Conservation (phyloP, 2,888 invertebrate genomes). For the Ornithoptera alexandrae region DNA sequence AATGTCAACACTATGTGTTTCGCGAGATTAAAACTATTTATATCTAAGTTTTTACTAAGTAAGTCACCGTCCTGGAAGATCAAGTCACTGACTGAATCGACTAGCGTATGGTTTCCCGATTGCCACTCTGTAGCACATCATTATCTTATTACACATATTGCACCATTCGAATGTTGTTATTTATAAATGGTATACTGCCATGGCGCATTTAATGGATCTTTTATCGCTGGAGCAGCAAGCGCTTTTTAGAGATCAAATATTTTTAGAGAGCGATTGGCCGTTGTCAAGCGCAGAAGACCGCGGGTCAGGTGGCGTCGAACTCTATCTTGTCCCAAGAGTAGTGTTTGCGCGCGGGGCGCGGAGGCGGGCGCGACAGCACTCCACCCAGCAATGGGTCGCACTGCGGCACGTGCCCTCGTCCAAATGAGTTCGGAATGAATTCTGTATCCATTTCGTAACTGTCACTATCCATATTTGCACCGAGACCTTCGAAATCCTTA, state of each 20-base stretch:
- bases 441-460: slow-evolving; percentile 73
- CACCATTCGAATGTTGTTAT: slow-evolving; percentile 11
- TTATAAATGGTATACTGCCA: not conserved
- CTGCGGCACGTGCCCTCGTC: slow-evolving; percentile 72
- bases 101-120: slow-evolving; percentile 51
- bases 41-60: slow-evolving; percentile 48
- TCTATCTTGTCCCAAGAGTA: slow-evolving; percentile 89
- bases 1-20: slow-evolving; percentile 69
- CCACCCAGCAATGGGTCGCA: slow-evolving; percentile 88
- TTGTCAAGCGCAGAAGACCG: slow-evolving; percentile 32
- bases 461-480: slow-evolving; percentile 81
- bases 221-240: slow-evolving; percentile 3
- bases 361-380: slow-evolving; percentile 78
- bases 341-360: slow-evolving; percentile 82
- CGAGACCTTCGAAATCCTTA: slow-evolving; percentile 82
- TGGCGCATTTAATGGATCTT: slow-evolving; percentile 2
- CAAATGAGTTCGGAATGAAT: slow-evolving; percentile 69
- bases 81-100: slow-evolving; percentile 57
- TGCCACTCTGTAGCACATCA: slow-evolving; percentile 50
- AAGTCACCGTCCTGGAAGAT: slow-evolving; percentile 64
- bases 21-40: slow-evolving; percentile 43
- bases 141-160: slow-evolving; percentile 18
- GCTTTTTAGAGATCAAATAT: slow-evolving; percentile 46
- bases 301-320: slow-evolving; percentile 82
- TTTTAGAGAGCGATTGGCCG: slow-evolving; percentile 39